A percentile compares a stretch with the other conserved stretches of the same genome.
Evolutionary conservation across 2,888 invertebrate species (phyloP).

Genomic region (Agonopterix arenella): DNA sequence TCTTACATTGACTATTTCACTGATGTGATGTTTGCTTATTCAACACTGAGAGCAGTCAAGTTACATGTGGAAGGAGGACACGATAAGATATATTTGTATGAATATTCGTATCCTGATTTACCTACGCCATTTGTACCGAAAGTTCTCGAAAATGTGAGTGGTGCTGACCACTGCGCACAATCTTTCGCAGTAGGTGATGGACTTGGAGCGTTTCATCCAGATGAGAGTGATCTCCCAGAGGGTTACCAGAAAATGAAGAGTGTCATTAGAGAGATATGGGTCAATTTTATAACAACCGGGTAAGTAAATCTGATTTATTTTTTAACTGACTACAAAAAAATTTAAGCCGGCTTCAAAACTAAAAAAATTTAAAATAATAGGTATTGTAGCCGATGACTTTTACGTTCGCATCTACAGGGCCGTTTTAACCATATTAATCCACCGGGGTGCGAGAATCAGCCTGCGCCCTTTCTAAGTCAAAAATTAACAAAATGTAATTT

Average conservation of each 20-base stretch:
- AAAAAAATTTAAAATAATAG: too few relatives aligned
- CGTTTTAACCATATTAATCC: too few relatives aligned
- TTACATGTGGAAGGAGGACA: slow-evolving; percentile 25
- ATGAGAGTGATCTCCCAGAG: slow-evolving; percentile 8
- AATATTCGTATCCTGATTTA: slow-evolving; percentile 29
- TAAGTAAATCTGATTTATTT: slow-evolving; percentile 15
- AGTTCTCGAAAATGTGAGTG: slow-evolving; percentile 13
- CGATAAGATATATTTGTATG: slow-evolving; percentile 28
- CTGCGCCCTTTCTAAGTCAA: too few relatives aligned
- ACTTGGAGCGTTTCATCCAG: not conserved
- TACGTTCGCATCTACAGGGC: too few relatives aligned
- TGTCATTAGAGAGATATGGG: slow-evolving; percentile 28
- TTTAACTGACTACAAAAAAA: too few relatives aligned
- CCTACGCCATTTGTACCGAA: slow-evolving; percentile 1
- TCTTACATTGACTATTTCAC: slow-evolving; percentile 30
- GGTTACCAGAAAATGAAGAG: slow-evolving; percentile 15
- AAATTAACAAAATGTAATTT: too few relatives aligned
- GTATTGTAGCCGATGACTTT: too few relatives aligned
- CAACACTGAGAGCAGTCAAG: slow-evolving; percentile 22
- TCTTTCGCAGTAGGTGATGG: slow-evolving; percentile 22
- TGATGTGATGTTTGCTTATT: slow-evolving; percentile 26
- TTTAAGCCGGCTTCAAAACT: too few relatives aligned
- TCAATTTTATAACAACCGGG: slow-evolving; percentile 37
- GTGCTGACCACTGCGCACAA: slow-evolving; percentile 31
- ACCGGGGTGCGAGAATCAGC: too few relatives aligned